These are phyloP conservation scores for Tinamus guttatus DNA, from an alignment of 2,113 vertebrate species.

Conservation along the genomic window DNA sequence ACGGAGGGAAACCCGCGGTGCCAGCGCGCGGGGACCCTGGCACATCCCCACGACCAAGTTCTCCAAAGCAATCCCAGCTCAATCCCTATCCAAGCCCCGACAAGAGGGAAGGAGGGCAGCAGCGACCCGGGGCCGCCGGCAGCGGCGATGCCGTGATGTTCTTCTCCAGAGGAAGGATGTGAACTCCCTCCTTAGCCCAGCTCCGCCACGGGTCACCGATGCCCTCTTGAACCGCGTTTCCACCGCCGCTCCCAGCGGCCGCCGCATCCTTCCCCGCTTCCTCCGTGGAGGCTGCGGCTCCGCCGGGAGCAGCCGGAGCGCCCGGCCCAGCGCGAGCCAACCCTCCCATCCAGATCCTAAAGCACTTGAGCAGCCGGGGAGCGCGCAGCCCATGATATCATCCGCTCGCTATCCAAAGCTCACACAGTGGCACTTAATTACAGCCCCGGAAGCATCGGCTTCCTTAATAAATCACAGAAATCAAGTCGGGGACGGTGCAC, in stretches of 20 bases:
- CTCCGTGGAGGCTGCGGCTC: neutral
- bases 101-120: neutral
- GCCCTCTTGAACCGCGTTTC: neutral
- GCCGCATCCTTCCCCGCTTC: neutral
- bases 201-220: neutral
- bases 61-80: accelerated
- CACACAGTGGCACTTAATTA: conserved; percentile 65
- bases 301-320: accelerated
- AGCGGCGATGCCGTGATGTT: neutral
- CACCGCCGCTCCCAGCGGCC: accelerated
- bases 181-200: neutral
- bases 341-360: conserved; percentile 28
- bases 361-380: conserved; percentile 37
- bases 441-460: conserved; percentile 52
- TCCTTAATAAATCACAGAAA: conserved; percentile 69
- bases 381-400: conserved; percentile 36
- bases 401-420: conserved; percentile 49
- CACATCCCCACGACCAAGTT: neutral
- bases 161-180: neutral
- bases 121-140: neutral
- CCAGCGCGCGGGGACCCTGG: neutral
- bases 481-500: conserved; percentile 59
- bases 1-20: too few species aligned
- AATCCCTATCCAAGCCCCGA: neutral
- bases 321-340: neutral